Conservation (phyloP, 2,113 vertebrate species). For the Equus przewalskii region DNA sequence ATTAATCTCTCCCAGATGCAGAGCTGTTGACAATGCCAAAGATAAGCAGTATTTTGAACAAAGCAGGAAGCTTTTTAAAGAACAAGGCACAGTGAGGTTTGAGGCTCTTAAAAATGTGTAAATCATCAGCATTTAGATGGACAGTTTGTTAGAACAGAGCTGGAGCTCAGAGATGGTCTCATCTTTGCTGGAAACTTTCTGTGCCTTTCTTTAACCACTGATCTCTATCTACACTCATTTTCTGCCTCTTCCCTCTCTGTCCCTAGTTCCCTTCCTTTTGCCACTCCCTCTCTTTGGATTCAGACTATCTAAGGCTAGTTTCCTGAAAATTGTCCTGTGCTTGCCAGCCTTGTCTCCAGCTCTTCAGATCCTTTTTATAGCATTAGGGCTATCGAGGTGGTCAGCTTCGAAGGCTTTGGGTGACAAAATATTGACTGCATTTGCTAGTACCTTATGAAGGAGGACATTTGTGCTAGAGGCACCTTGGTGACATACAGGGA, state of each 20-base stretch:
- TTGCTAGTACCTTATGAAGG: constrained; percentile 86
- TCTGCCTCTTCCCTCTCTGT: neutral
- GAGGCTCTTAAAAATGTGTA: constrained; percentile 67
- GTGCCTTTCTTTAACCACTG: neutral
- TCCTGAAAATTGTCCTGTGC: constrained; percentile 37
- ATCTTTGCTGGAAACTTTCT: constrained; percentile 54
- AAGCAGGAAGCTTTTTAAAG: constrained; percentile 77
- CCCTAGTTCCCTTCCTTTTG: constrained; percentile 34
- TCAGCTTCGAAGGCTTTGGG: constrained; percentile 78
- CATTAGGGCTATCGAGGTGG: constrained; percentile 76
- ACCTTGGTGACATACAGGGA: constrained; percentile 88
- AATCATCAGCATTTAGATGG: constrained; percentile 32
- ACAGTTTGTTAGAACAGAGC: constrained; percentile 2
- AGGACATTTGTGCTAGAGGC: constrained; percentile 87
- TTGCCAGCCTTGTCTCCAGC: constrained; percentile 74
- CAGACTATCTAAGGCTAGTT: neutral
- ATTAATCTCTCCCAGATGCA: constrained; percentile 88
- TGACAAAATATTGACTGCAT: constrained; percentile 90
- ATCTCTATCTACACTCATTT: neutral
- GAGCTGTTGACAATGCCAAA: constrained; percentile 85
- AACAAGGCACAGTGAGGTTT: constrained; percentile 56
- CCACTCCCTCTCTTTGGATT: neutral
- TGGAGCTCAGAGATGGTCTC: constrained; percentile 24
- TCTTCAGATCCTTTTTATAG: constrained; percentile 42
- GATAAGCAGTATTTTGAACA: constrained; percentile 85